Conservation (phyloP, 1,140 invertebrate species). For the Drosophila triauraria region DNA sequence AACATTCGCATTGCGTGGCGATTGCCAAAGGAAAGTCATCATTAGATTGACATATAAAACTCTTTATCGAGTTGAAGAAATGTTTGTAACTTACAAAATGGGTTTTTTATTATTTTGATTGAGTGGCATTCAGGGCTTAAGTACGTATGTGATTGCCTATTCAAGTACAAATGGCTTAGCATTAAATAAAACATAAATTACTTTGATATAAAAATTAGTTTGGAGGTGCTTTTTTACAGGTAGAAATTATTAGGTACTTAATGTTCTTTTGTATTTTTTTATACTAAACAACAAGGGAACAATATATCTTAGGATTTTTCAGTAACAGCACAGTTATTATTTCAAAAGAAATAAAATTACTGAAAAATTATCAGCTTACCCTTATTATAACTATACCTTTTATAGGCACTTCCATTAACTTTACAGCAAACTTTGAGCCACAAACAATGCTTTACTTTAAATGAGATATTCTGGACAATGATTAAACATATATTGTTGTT, state of each 20-base stretch:
- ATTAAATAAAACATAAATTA: background rate
- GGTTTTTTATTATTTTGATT: background rate
- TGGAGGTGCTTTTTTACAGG: background rate
- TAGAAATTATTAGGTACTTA: background rate
- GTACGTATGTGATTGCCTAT: background rate
- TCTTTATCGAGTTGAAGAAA: conserved; percentile 33
- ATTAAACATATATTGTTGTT: conserved; percentile 2
- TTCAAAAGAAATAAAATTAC: background rate
- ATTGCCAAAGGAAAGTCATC: conserved; percentile 59
- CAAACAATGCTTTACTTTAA: background rate
- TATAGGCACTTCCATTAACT: background rate
- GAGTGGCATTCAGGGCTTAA: background rate
- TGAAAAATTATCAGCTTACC: too few species aligned
- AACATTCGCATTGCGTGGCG: conserved; percentile 51
- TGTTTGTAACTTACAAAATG: conserved; percentile 7
- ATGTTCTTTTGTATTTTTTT: background rate
- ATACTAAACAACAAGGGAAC: background rate
- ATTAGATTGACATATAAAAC: conserved; percentile 66
- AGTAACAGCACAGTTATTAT: too few species aligned
- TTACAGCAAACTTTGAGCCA: background rate
- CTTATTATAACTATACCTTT: background rate
- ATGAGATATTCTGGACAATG: background rate
- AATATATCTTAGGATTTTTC: background rate
- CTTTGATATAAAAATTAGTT: background rate
- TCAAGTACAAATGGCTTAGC: background rate